Evolutionary conservation across 2,888 invertebrate species (phyloP).

Genomic region (Pyrrhosoma nymphula): DNA sequence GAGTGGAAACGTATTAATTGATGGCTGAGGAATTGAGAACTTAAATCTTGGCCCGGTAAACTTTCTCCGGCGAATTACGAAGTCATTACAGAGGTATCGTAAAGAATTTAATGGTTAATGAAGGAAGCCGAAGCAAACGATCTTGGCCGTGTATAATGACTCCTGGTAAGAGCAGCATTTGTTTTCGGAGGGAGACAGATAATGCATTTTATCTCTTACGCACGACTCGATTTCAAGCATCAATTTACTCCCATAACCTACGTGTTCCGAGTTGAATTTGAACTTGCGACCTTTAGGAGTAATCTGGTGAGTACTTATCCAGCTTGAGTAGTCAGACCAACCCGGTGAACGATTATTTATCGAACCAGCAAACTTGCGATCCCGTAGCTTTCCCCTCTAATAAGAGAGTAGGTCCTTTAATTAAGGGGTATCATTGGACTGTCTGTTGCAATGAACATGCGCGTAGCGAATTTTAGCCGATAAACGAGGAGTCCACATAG

Average conservation of each 20-base stretch:
- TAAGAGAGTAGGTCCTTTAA: background rate
- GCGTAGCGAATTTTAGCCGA: background rate
- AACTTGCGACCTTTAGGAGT: conserved; percentile 16
- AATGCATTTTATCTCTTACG: background rate
- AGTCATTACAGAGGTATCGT: background rate
- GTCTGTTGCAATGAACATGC: background rate
- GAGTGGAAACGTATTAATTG: no score
- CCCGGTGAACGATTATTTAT: conserved; percentile 3
- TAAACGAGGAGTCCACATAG: background rate
- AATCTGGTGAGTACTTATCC: background rate
- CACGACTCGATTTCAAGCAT: background rate
- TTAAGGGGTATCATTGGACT: background rate
- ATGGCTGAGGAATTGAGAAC: no score
- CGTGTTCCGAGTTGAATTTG: background rate
- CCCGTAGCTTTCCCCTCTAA: conserved; percentile 8
- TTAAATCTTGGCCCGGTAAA: no score
- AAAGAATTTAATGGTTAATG: background rate
- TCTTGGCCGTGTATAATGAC: background rate
- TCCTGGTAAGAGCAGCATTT: background rate
- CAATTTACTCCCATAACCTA: background rate
- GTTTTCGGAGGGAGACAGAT: background rate
- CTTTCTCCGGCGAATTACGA: no score
- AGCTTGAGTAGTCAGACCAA: background rate
- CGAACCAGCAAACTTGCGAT: background rate
- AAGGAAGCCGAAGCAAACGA: background rate